Conservation (phyloP, 1,140 invertebrate genomes). For the Thereuonema tuberculata region DNA sequence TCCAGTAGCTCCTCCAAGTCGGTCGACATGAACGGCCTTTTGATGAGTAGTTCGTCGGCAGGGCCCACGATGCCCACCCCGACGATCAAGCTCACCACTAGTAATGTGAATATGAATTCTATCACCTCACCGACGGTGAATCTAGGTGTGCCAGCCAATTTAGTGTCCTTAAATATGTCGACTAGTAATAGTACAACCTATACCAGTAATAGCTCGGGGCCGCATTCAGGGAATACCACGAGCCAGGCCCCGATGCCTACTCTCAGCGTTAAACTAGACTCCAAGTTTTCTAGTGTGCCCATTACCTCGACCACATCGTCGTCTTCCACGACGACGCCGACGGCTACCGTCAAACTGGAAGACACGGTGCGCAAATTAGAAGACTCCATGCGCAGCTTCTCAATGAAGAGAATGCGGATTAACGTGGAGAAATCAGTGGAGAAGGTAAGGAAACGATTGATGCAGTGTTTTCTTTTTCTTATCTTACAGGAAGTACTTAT, state of each 20-base stretch:
- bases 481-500: no score
- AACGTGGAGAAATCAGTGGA: no score
- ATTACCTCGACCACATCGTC: no score
- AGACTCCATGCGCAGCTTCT: no score
- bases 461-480: no score
- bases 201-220: not conserved
- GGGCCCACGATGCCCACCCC: not conserved
- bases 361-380: no score
- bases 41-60: not conserved
- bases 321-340: no score
- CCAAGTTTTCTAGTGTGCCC: constrained; percentile 1
- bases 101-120: constrained; percentile 12
- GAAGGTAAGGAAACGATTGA: no score
- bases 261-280: constrained; percentile 27
- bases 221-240: not conserved
- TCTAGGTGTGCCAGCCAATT: constrained; percentile 2
- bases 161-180: constrained; percentile 3
- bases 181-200: not conserved
- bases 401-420: no score
- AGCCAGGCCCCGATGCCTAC: constrained; percentile 15
- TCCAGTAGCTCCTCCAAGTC: not conserved
- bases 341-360: no score
- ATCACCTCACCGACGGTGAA: constrained; percentile 7
- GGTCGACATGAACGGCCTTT: constrained; percentile 15
- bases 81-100: constrained; percentile 13